Base-by-base conservation (phyloP, 2,797 vertebrate genomes). In the Chrosomus eos region DNA sequence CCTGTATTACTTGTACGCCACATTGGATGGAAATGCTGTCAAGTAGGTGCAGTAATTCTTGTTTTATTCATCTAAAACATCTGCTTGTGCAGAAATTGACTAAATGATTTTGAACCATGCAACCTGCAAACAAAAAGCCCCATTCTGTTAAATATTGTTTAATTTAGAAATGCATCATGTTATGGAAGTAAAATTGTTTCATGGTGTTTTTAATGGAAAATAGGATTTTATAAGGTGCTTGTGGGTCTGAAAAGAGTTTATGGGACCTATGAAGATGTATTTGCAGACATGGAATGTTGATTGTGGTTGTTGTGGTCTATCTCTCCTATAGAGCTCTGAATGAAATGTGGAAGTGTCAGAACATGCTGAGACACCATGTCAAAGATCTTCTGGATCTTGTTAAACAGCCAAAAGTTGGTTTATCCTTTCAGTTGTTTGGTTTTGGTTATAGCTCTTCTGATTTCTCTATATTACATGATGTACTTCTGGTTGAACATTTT, bases 331-430 rank as follows among this genome's bases (percentile, higher is more conserved):
- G 98, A 94, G 97, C 98, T 86, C 89, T 99, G 89, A 99, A 99
- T 91, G 98, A 99, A 93, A 99, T 99, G 98, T 99, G 98, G 98
- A 99, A 99, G 91, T 99, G 98, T 92, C 98, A 99, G 93, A 99
- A 99, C 92, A 93, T 98, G 89, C 91, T 99, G 85, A 94, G 98
- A 88, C 96, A 98, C 89, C 93, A 98, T 87, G 98, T 99, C 82
- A 98, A 98, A 92, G 98, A 98, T 93, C 94, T 99, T 91, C 95
- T 99, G 88, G 97, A 99, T 89, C 93, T 99, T 89, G 94, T 98
- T 86, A 98, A 98, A 91, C 97, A 99, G 90, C 97, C 97, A 19
- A 98, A 98, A 95, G 98, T 99, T 94, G 92, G 92, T 93, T 80
- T 13, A 40, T 31, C 36, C 4, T 71, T 14, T 81, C n/a, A 26